Percentiles rank a stretch among this genome's conserved stretches.
Conservation (phyloP, 2,113 vertebrate genomes). For the Cryptomyrus ogoouensis region DNA sequence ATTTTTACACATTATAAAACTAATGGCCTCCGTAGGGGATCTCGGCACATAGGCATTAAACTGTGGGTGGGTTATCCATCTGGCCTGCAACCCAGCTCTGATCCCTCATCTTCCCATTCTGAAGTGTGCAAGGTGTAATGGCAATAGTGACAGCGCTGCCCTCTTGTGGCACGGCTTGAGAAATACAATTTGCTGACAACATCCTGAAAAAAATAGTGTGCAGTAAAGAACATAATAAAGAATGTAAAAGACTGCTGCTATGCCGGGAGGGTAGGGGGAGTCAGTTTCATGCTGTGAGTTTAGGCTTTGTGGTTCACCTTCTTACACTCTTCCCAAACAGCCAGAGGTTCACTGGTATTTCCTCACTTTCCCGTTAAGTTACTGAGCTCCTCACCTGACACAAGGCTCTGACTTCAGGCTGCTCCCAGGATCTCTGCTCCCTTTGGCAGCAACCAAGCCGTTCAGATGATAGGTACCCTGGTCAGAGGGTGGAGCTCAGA, state of each 20-base stretch:
- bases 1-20: background rate
- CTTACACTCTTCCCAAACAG: background rate
- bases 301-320: background rate
- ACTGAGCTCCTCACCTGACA: background rate
- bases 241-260: background rate
- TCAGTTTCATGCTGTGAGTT: background rate
- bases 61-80: constrained; percentile 13
- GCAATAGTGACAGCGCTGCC: background rate
- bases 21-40: background rate
- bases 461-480: background rate
- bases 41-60: background rate
- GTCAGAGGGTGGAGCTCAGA: background rate
- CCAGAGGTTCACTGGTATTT: background rate
- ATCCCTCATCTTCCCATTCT: background rate
- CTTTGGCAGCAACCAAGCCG: background rate
- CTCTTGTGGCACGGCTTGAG: background rate
- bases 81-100: background rate
- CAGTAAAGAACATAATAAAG: background rate
- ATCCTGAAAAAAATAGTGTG: background rate
- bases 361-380: background rate
- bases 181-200: background rate
- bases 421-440: background rate
- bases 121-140: background rate
- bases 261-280: background rate
- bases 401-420: background rate